A percentile compares a stretch with the other conserved stretches of the same genome.
phyloP scores from a whole-genome alignment of 1,140 invertebrate genomes.

The Dufourea novaeangliae region DNA sequence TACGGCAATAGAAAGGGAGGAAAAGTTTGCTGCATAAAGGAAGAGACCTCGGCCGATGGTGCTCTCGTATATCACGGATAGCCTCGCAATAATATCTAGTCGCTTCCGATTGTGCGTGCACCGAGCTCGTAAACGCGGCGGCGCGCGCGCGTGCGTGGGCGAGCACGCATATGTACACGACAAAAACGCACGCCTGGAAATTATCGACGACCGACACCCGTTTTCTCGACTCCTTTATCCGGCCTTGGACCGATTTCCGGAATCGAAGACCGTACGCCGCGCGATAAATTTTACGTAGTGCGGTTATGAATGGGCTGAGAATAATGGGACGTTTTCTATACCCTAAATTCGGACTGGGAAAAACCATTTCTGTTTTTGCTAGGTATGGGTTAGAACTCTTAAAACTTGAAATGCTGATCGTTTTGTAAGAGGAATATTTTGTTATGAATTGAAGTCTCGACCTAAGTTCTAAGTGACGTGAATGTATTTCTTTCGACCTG shows the following conservation, averaged over 20 bases:
- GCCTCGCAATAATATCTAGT: conserved; percentile 63
- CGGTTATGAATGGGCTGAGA: neutral
- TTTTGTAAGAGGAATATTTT: too few relatives aligned
- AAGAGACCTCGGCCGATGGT: conserved; percentile 12
- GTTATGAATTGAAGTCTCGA: too few relatives aligned
- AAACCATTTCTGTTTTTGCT: too few relatives aligned
- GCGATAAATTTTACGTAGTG: neutral
- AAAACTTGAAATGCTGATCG: too few relatives aligned
- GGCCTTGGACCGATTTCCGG: conserved; percentile 62
- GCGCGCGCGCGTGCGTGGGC: conserved; percentile 8
- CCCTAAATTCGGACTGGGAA: too few relatives aligned
- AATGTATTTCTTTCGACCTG: too few relatives aligned
- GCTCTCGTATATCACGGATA: conserved; percentile 53
- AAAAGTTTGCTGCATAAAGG: conserved; percentile 51
- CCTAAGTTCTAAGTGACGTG: too few relatives aligned
- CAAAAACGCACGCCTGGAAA: conserved; percentile 23
- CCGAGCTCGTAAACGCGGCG: conserved; percentile 36
- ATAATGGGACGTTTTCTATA: too few relatives aligned
- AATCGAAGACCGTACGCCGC: conserved; percentile 17
- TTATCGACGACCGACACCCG: neutral
- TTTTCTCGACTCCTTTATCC: conserved; percentile 64
- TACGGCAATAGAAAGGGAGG: conserved; percentile 23
- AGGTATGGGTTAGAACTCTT: too few relatives aligned
- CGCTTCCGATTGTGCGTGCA: conserved; percentile 54
- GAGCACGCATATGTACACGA: neutral